A percentile compares a stretch with the other conserved stretches of the same genome.
Evolutionary conservation across 2,797 vertebrate genomes (phyloP).

Genomic region (Rhinoraja longicauda): DNA sequence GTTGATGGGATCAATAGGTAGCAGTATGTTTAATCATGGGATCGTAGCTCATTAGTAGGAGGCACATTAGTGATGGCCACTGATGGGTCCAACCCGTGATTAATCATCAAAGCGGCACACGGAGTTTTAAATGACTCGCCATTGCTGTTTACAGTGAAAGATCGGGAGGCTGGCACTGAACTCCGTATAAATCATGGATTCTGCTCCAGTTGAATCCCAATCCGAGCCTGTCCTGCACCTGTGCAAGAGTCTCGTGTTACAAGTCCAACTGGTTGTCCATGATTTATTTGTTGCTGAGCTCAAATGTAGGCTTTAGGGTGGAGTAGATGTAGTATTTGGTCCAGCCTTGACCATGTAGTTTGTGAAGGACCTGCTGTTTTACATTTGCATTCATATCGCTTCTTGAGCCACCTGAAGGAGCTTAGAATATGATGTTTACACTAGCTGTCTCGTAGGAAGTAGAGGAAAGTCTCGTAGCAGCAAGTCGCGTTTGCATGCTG

Average conservation of each 20-base stretch:
- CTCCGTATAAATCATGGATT: not conserved
- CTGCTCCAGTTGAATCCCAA: not conserved
- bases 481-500: not conserved
- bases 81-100: not conserved
- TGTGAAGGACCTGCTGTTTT: not conserved
- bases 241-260: not conserved
- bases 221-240: not conserved
- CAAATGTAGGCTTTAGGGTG: not conserved
- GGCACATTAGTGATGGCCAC: no score
- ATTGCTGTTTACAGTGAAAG: not conserved
- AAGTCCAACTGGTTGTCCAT: not conserved
- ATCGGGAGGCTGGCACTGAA: not conserved
- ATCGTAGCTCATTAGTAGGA: not conserved
- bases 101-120: not conserved
- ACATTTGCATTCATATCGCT: not conserved
- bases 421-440: not conserved
- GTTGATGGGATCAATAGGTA: not conserved
- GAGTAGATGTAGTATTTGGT: conserved; percentile 16
- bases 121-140: not conserved
- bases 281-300: not conserved
- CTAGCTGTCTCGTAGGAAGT: not conserved
- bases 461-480: not conserved
- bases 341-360: not conserved
- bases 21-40: not conserved
- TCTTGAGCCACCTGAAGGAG: not conserved